These are phyloP conservation scores for Hippolais icterina DNA, from an alignment of 2,113 vertebrate genomes.

Conservation along the genomic window DNA sequence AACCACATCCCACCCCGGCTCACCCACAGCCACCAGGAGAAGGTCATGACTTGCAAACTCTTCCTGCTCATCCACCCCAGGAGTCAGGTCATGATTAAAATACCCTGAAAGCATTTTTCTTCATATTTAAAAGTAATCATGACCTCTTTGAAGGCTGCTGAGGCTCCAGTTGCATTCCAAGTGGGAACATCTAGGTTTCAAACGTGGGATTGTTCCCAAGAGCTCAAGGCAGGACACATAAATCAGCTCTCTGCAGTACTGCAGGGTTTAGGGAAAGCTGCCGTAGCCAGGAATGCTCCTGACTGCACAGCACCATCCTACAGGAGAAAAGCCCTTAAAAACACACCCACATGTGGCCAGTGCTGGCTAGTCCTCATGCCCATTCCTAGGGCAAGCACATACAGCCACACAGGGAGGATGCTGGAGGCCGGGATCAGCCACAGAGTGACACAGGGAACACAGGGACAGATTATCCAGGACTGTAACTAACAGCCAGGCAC, in stretches of 20 bases:
- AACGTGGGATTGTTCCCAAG: neutral
- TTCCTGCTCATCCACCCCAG: fast-evolving
- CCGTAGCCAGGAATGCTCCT: neutral
- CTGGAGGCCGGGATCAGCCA: fast-evolving
- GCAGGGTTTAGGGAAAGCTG: neutral
- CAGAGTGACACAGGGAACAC: fast-evolving
- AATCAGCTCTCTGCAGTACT: neutral
- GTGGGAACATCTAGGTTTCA: neutral
- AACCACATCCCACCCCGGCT: neutral
- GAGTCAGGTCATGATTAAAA: neutral
- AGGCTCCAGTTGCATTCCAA: neutral
- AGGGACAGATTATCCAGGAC: neutral
- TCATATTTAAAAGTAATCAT: neutral
- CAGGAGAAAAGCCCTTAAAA: neutral
- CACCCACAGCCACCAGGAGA: neutral
- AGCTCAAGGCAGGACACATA: neutral
- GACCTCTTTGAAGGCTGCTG: neutral
- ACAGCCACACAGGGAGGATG: neutral
- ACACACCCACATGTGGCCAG: neutral
- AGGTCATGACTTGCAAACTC: neutral
- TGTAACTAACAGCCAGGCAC: neutral
- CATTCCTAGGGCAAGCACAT: neutral
- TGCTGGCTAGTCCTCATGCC: neutral
- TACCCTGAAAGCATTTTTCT: neutral
- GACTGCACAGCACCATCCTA: neutral